Conservation (phyloP, 2,888 invertebrate genomes). For the Synergus itoensis region DNA sequence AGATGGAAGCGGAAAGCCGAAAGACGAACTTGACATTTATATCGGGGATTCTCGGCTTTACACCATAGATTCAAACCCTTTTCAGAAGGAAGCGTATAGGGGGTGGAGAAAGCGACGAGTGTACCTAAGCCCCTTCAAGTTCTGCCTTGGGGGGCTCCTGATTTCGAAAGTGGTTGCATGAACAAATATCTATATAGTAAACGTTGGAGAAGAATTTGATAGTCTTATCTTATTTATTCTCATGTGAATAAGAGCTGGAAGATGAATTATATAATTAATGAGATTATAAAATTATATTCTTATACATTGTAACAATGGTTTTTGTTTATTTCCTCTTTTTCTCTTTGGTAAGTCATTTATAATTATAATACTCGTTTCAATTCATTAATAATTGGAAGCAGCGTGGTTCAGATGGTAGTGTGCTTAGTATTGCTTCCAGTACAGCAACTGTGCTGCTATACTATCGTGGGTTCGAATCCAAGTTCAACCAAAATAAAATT, state of each 20-base stretch:
- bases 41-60: conserved; percentile 77
- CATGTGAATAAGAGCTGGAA: background rate
- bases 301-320: no score
- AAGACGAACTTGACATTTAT: conserved; percentile 76
- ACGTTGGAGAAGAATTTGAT: background rate
- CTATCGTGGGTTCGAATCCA: no score
- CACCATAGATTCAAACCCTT: conserved; percentile 62
- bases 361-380: no score
- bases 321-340: no score
- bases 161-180: conserved; percentile 16
- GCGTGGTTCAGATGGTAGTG: no score
- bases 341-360: no score
- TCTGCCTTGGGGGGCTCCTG: conserved; percentile 13
- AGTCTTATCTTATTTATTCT: background rate
- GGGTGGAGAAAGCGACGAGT: conserved; percentile 51
- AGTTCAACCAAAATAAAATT: no score
- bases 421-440: no score
- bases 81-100: conserved; percentile 39
- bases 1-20: conserved; percentile 61
- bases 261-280: background rate
- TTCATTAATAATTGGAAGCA: no score
- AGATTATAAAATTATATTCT: background rate
- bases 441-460: no score
- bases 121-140: conserved; percentile 53
- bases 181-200: conserved; percentile 11